Conservation (phyloP, 2,888 invertebrate genomes). For the Zelleria hepariella region DNA sequence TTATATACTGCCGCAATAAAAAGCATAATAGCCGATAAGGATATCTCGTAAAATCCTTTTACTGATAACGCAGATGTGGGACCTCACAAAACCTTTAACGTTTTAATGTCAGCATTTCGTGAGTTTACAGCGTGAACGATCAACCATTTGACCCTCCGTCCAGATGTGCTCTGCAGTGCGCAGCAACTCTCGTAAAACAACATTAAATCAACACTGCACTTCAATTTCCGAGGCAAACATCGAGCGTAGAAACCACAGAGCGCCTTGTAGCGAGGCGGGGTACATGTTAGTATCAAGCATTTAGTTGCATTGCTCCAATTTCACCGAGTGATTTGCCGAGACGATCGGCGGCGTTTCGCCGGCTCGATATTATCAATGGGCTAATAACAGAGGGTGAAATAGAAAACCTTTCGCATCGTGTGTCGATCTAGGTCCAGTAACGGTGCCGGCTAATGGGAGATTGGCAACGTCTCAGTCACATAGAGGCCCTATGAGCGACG, state of each 20-base stretch:
- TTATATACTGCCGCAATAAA: not conserved
- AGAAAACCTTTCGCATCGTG: constrained; percentile 9
- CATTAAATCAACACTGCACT: constrained; percentile 25
- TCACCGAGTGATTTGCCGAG: constrained; percentile 30
- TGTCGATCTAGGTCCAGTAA: constrained; percentile 7
- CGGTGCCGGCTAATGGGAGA: constrained; percentile 6
- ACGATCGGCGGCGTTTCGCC: constrained; percentile 21
- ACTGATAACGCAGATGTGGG: not conserved
- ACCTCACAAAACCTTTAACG: not conserved
- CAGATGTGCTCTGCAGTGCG: not conserved
- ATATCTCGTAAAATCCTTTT: not conserved
- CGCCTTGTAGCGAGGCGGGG: constrained; percentile 34
- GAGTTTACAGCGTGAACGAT: too few relatives aligned
- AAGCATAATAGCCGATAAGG: not conserved
- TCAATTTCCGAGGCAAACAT: constrained; percentile 42
- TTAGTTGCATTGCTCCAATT: constrained; percentile 47
- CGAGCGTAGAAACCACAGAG: constrained; percentile 39
- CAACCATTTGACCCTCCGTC: not conserved
- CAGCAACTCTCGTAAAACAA: not conserved
- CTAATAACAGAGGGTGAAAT: constrained; percentile 18
- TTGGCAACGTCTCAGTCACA: constrained; percentile 7
- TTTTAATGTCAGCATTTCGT: too few relatives aligned
- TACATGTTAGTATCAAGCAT: constrained; percentile 49
- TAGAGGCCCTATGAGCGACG: constrained; percentile 2
- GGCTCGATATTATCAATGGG: constrained; percentile 31